phyloP scores from a whole-genome alignment of 1,140 invertebrate genomes.

The Batillaria attramentaria region DNA sequence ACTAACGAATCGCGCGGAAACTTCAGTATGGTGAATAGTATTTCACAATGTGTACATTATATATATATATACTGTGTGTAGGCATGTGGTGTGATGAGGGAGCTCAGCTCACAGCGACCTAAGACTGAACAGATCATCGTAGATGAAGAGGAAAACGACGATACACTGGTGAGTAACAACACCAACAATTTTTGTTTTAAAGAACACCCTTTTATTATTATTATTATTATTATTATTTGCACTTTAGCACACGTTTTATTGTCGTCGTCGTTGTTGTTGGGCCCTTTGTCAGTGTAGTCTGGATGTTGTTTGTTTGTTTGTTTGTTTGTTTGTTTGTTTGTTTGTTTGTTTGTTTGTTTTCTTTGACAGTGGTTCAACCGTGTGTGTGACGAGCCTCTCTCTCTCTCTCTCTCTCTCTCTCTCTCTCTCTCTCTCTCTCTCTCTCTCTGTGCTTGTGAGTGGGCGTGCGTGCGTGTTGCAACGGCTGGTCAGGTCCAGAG shows the following conservation, averaged over 20 bases:
- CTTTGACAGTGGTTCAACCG: too few relatives aligned
- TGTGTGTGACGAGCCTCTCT: too few relatives aligned
- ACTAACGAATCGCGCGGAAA: not conserved
- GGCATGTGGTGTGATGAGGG: slow-evolving; percentile 43
- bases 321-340: not conserved
- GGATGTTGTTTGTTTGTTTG: not conserved
- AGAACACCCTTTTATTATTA: too few relatives aligned
- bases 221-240: too few relatives aligned
- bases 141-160: slow-evolving; percentile 44
- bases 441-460: not conserved
- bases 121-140: slow-evolving; percentile 44
- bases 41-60: not conserved
- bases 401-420: not conserved
- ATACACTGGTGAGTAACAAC: slow-evolving; percentile 40
- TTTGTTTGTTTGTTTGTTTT: not conserved
- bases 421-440: not conserved
- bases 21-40: not conserved
- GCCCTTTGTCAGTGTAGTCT: too few relatives aligned
- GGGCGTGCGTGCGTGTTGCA: not conserved
- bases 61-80: slow-evolving; percentile 12
- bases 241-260: too few relatives aligned
- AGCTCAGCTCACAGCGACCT: slow-evolving; percentile 45
- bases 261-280: too few relatives aligned
- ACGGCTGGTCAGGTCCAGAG: not conserved
- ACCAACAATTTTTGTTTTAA: too few relatives aligned